Evolutionary conservation across 2,888 invertebrate species (phyloP), one percentile per base, ranked within the genome.

Genomic region (Microchrysa polita): DNA sequence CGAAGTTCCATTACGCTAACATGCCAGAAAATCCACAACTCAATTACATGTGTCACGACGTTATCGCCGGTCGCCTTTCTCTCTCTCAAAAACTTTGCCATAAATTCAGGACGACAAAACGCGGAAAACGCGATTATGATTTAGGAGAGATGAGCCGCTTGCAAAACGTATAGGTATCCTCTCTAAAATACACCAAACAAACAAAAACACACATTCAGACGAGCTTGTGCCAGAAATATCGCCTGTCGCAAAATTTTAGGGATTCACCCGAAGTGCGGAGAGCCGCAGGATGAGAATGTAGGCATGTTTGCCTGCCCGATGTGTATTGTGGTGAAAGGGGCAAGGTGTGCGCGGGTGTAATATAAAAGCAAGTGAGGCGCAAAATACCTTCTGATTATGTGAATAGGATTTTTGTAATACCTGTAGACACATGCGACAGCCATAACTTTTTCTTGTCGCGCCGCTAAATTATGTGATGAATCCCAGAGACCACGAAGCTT

Each of bases 111-210:
- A 65, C 34, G 65, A 34, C 27, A 34, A 34, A 34, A 34, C 65
- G 22, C 48, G 16, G 2, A 65, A 65, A 34, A 65, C 48, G 16
- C 44, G 44, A 65, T 65, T 65, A 65, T 65, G 65, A 48, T 65
- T 34, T 65, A 65, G n/a, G n/a, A 65, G 44, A 65, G 65, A 65
- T 65, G n/a, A 65, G 44, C 65, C 22, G 65, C 65, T 48, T 18
- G 34, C 48, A 44, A 65, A 65, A 65, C 48, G 34, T n/a, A n/a
- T n/a, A n/a, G n/a, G n/a, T n/a, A n/a, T n/a, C n/a, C n/a, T n/a
- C 48, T 2, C n/a, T 20, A 44, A 65, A n/a, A n/a, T n/a, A 34
- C 27, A 34, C 27, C 27, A 34, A 34, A 34, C 65, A 65, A 61
- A 61, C 61, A 61, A 48, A 63, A 40, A 44, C 65, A 44, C 48